These are phyloP conservation scores for Protobothrops flavoviridis DNA, from an alignment of 2,113 vertebrate genomes.

Conservation along the genomic window DNA sequence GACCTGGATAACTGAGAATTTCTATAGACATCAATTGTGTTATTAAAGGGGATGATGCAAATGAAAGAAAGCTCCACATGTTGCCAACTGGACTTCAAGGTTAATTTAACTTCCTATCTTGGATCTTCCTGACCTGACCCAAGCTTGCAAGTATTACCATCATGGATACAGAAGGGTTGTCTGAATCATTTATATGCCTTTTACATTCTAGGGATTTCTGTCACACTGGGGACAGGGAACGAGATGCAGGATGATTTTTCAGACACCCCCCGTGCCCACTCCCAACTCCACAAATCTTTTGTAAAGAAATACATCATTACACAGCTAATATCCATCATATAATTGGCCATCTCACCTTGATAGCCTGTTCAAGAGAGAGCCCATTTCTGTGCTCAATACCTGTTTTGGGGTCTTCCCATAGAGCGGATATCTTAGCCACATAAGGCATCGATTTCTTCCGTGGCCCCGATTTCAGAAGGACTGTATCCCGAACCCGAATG, in stretches of 20 bases:
- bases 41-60: neutral
- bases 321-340: neutral
- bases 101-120: neutral
- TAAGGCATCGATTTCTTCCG: constrained; percentile 95
- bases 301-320: neutral
- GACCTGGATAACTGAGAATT: neutral
- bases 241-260: neutral
- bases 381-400: constrained; percentile 65
- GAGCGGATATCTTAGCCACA: constrained; percentile 93
- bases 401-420: constrained; percentile 97
- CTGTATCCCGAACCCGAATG: constrained; percentile 91
- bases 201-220: neutral
- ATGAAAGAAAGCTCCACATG: neutral
- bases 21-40: neutral
- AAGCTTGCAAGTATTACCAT: neutral
- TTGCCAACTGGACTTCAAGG: neutral
- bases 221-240: neutral
- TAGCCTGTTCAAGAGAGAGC: accelerated
- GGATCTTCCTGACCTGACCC: neutral
- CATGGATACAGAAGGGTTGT: neutral
- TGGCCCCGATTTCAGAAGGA: constrained; percentile 92
- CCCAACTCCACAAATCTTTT: neutral
- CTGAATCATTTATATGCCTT: neutral
- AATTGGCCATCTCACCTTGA: neutral
- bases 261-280: neutral